Evolutionary conservation across 30 jellyfish, hydroid and myxozoan genomes (phyloP).

Genomic region (Hydractinia echinata): DNA sequence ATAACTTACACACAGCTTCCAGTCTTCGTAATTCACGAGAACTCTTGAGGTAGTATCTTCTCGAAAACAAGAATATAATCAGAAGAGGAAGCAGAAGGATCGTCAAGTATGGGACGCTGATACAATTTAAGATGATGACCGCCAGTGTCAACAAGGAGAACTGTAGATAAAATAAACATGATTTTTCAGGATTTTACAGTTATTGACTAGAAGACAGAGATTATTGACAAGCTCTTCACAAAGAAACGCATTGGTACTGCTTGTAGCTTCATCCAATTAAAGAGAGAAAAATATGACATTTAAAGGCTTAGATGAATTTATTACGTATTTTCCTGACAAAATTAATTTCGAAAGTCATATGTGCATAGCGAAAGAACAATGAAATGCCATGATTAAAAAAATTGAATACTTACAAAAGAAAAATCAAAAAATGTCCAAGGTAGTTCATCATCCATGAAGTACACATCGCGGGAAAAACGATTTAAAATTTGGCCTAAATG

Average conservation of each 20-base stretch:
- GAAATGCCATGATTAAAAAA: too few species aligned
- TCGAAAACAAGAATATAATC: slow-evolving; percentile 26
- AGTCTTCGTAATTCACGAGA: slow-evolving; percentile 64
- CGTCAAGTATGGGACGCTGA: slow-evolving; percentile 46
- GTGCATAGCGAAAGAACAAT: too few species aligned
- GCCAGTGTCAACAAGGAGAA: slow-evolving; percentile 12
- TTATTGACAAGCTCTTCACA: too few species aligned
- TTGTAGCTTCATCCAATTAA: too few species aligned
- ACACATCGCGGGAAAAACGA: slow-evolving; percentile 64
- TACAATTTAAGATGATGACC: slow-evolving; percentile 23
- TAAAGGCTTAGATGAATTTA: too few species aligned
- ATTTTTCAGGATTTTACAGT: too few species aligned
- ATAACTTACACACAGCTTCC: slow-evolving; percentile 61
- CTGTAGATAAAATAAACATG: slow-evolving; percentile 21
- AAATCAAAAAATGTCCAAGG: slow-evolving; percentile 66
- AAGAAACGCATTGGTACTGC: too few species aligned
- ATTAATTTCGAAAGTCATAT: too few species aligned
- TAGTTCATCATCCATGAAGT: slow-evolving; percentile 69
- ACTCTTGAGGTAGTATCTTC: slow-evolving; percentile 46
- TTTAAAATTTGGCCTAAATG: slow-evolving; percentile 56
- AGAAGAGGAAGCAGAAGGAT: slow-evolving; percentile 45
- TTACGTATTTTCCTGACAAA: too few species aligned
- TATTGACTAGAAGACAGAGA: too few species aligned
- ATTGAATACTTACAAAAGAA: slow-evolving; percentile 20
- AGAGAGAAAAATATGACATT: too few species aligned